Evolutionary conservation across 2,888 invertebrate genomes (phyloP).

Genomic region (Plutella xylostella): DNA sequence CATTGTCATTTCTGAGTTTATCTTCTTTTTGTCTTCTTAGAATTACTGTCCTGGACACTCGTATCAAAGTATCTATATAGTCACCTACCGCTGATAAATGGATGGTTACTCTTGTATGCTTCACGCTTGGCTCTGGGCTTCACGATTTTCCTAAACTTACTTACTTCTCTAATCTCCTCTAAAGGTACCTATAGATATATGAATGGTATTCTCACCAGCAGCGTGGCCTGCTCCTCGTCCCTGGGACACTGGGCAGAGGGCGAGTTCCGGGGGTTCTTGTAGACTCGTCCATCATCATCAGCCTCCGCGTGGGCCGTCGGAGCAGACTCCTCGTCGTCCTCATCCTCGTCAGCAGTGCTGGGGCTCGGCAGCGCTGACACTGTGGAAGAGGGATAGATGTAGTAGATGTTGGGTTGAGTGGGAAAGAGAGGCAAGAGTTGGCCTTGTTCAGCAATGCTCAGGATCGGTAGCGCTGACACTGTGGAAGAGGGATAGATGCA

Average conservation of each 20-base stretch:
- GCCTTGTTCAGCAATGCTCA: constrained; percentile 58
- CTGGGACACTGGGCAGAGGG: constrained; percentile 88
- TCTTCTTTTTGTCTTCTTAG: no score
- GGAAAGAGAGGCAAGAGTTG: no score
- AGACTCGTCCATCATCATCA: constrained; percentile 84
- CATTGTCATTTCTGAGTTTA: no score
- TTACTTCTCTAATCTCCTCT: no score
- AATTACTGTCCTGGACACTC: no score
- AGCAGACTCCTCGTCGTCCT: constrained; percentile 69
- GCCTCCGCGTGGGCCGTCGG: constrained; percentile 69
- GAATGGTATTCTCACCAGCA: constrained; percentile 62
- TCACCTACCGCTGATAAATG: no score
- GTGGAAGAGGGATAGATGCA: constrained; percentile 11
- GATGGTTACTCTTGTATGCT: no score
- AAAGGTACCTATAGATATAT: no score
- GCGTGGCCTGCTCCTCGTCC: constrained; percentile 86
- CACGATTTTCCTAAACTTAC: no score
- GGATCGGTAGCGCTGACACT: constrained; percentile 51
- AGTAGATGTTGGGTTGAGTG: no score
- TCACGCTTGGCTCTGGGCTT: no score
- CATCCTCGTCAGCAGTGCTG: constrained; percentile 60
- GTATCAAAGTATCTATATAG: no score
- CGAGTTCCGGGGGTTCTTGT: constrained; percentile 90
- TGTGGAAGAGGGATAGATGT: constrained; percentile 20
- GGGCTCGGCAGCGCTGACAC: constrained; percentile 50